Conservation (phyloP, 2,797 vertebrate genomes). For the Menidia menidia region DNA sequence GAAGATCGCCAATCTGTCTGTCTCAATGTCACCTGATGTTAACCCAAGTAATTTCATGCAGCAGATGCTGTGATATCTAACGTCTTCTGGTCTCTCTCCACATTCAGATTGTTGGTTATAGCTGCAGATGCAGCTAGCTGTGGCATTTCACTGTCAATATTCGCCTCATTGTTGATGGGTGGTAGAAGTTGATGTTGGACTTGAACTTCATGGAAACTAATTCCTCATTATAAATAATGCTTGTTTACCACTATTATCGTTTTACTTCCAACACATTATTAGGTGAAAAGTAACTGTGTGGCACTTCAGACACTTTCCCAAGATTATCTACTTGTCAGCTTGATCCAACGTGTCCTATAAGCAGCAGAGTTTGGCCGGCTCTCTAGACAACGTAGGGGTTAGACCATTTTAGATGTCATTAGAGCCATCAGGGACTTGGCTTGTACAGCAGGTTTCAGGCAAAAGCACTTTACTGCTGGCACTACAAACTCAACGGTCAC, state of each 20-base stretch:
- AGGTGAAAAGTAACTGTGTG: constrained; percentile 4
- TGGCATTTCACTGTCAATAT: background rate
- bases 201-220: background rate
- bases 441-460: constrained; percentile 34
- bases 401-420: constrained; percentile 61
- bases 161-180: background rate
- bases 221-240: background rate
- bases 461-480: constrained; percentile 47
- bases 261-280: background rate
- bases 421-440: constrained; percentile 42
- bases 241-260: background rate
- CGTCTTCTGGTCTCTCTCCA: background rate
- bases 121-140: too few relatives aligned
- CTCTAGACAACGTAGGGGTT: constrained; percentile 56
- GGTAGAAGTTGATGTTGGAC: background rate
- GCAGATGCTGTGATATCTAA: background rate
- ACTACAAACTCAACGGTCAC: constrained; percentile 20
- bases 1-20: constrained; percentile 23
- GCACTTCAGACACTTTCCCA: constrained; percentile 36
- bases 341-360: constrained; percentile 54
- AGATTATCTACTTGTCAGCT: constrained; percentile 52
- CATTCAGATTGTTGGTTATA: background rate
- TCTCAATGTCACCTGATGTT: constrained; percentile 34
- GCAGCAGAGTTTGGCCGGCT: constrained; percentile 49
- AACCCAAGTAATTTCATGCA: constrained; percentile 13